These are phyloP conservation scores for Hyperoplus immaculatus DNA, from an alignment of 2,797 vertebrate species.

Conservation along the genomic window DNA sequence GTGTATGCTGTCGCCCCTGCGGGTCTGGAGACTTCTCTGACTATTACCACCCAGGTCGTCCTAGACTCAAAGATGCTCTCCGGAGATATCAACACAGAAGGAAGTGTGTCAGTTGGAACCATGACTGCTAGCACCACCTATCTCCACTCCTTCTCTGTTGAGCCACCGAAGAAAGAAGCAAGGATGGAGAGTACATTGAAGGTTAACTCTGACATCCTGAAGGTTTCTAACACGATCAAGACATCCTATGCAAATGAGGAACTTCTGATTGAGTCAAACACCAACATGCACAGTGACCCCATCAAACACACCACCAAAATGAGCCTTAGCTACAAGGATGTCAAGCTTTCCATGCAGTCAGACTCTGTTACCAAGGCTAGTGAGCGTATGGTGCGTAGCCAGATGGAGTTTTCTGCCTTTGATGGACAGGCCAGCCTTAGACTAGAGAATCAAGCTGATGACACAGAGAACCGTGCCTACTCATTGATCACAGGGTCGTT, in stretches of 20 bases:
- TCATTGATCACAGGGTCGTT: slow-evolving; percentile 88
- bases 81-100: slow-evolving; percentile 85
- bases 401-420: slow-evolving; percentile 86
- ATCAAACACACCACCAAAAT: slow-evolving; percentile 87
- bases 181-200: slow-evolving; percentile 86
- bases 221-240: slow-evolving; percentile 86
- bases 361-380: slow-evolving; percentile 87
- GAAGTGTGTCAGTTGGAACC: slow-evolving; percentile 83
- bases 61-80: slow-evolving; percentile 78
- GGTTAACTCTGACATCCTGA: slow-evolving; percentile 87
- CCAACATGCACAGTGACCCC: slow-evolving; percentile 84
- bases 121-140: slow-evolving; percentile 84
- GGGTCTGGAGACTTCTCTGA: slow-evolving; percentile 87
- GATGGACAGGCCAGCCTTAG: slow-evolving; percentile 83
- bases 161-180: slow-evolving; percentile 78
- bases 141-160: slow-evolving; percentile 79
- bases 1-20: slow-evolving; percentile 79
- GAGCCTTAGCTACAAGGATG: slow-evolving; percentile 86
- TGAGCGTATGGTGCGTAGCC: slow-evolving; percentile 82
- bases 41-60: slow-evolving; percentile 77
- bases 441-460: slow-evolving; percentile 88
- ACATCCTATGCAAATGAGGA: slow-evolving; percentile 80
- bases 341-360: slow-evolving; percentile 86
- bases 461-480: slow-evolving; percentile 82
- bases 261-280: slow-evolving; percentile 85